These are phyloP conservation scores for Aphidius ervi DNA, from an alignment of 1,140 invertebrate genomes.

Conservation along the genomic window DNA sequence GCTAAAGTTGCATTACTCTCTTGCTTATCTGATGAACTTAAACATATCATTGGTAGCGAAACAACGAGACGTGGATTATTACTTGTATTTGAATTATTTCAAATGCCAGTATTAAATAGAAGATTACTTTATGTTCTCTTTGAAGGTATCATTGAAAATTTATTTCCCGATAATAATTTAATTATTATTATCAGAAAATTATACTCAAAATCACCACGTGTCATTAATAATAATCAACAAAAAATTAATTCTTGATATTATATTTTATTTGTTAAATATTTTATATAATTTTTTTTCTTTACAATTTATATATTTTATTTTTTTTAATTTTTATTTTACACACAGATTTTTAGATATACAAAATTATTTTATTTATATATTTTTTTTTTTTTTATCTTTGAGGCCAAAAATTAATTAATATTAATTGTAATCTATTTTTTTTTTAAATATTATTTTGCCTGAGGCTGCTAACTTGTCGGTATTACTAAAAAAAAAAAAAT, in stretches of 20 bases:
- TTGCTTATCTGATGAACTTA: slow-evolving; percentile 76
- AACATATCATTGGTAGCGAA: slow-evolving; percentile 87
- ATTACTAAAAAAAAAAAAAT: too few species aligned
- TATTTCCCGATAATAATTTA: slow-evolving; percentile 74
- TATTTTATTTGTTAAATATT: too few species aligned
- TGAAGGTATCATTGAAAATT: slow-evolving; percentile 71
- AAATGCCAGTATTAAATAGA: slow-evolving; percentile 79
- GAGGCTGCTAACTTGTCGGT: too few species aligned
- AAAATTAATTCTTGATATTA: slow-evolving; percentile 38
- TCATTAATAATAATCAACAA: slow-evolving; percentile 34
- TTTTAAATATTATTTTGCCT: too few species aligned
- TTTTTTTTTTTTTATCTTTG: too few species aligned
- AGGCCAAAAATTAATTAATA: too few species aligned
- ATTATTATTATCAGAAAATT: slow-evolving; percentile 62
- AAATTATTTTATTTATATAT: too few species aligned
- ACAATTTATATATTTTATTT: too few species aligned
- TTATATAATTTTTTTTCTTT: too few species aligned
- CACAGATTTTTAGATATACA: too few species aligned
- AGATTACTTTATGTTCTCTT: slow-evolving; percentile 83
- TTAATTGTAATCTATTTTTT: too few species aligned
- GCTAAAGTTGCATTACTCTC: slow-evolving; percentile 82
- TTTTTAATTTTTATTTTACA: too few species aligned
- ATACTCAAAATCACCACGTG: slow-evolving; percentile 57
- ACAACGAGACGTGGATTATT: slow-evolving; percentile 82
- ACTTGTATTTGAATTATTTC: slow-evolving; percentile 85